Evolutionary conservation across 2,113 vertebrate species (phyloP).

Genomic region (Urocynchramus pylzowi): DNA sequence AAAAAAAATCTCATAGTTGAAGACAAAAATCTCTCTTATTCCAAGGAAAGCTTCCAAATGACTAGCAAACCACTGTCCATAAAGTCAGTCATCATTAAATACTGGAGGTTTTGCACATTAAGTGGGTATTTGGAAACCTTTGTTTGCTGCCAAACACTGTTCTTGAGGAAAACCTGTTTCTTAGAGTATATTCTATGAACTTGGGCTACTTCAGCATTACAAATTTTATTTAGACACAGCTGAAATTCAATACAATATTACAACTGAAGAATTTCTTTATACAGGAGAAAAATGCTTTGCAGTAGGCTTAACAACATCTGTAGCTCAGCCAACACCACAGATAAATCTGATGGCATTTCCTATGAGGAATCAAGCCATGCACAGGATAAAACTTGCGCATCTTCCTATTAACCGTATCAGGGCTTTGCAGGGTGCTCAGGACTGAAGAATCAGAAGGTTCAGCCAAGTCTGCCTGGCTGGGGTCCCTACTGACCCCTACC

Average conservation of each 20-base stretch:
- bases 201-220: not conserved
- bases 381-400: not conserved
- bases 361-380: not conserved
- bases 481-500: not conserved
- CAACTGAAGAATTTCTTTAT: not conserved
- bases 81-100: not conserved
- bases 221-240: not conserved
- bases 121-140: not conserved
- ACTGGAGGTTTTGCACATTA: not conserved
- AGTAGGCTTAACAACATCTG: not conserved
- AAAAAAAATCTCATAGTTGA: not conserved
- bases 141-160: not conserved
- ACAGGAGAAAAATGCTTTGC: not conserved
- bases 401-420: not conserved
- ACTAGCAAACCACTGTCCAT: not conserved
- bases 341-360: not conserved
- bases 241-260: not conserved
- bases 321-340: not conserved
- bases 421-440: not conserved
- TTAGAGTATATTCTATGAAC: not conserved
- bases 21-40: not conserved
- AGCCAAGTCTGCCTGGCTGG: not conserved
- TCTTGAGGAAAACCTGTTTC: not conserved
- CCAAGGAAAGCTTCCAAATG: not conserved
- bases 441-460: not conserved